Evolutionary conservation across 1,140 invertebrate genomes (phyloP), one percentile per base, ranked within the genome.

Genomic region (Sesamia nonagrioides): DNA sequence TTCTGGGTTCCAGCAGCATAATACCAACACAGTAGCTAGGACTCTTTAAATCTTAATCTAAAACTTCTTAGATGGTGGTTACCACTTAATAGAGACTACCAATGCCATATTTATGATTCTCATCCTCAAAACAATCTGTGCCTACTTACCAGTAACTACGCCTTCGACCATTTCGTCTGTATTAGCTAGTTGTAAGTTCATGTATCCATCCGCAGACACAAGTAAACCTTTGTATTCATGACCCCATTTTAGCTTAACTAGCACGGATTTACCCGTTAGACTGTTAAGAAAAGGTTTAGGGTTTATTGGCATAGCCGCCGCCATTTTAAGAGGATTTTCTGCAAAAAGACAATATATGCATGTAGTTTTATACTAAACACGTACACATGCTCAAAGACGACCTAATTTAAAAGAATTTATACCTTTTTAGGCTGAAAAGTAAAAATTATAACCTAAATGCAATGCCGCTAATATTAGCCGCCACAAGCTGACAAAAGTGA

Each of bases 191-290:
- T 99, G 99, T 81, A 99, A 95, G 95, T 99, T 99, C 99, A 99
- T 99, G 91, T 99, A 99, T 7, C 98, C 98, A 96, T 99, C 99
- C 11, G 99, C 98, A 5, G 99, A 99, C 0, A 99, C 99, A 27
- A 99, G 94, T 83, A 98, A 98, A 8, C 99, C 99, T 96, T 99
- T 99, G 93, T 99, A 99, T 95, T 99, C 99, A 94, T 99, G 99
- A 40, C 99, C 99, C 99, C 99, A 99, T 94, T 99, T 99, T 56
- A 99, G 95, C 96, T 99, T 99, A 0, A 99, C 98, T 89, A 99
- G 97, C 13, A 99, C 98, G 52, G 98, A 97, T 95, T 99, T 99
- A 33, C 99, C 99, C 1, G 99, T 99, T 15, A 99, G 96, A 89
- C 98, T 97, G 96, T 99, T 99, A 33, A 99, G 95, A 95, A 99